Evolutionary conservation across 2,113 vertebrate species (phyloP), one percentile per base, ranked within the genome.

Genomic region (Thamnophis sirtalis): DNA sequence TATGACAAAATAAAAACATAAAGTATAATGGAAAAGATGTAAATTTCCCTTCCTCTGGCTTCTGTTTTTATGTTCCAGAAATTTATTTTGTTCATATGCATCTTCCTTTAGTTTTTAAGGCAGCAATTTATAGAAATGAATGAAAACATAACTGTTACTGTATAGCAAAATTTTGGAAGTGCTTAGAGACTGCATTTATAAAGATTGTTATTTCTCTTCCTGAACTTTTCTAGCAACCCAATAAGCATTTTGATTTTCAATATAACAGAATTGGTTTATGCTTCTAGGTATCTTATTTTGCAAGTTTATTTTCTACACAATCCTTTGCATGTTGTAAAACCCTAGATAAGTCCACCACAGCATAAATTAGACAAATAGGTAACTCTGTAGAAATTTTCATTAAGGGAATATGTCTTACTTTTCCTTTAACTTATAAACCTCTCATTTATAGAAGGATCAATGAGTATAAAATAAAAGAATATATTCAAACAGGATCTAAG

Each of bases 321-420:
- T 95, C 92, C 95, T 96, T 94, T 95, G 89, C 92, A 92, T 93
- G 55, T 95, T 96, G 95, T 93, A 91, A 90, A 90, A 92, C 92
- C 92, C 94, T 92, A 95, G 87, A 94, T 93, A 95, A 92, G 91
- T 24, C 92, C 95, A 97, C 96, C 96, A 95, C 68, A 93, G 96
- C 97, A 97, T 96, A 97, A 97, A 97, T 97, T 96, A 97, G 88
- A 89, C 93, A 96, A 95, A 96, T 95, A 97, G 95, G 94, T 94
- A 97, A 96, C 91, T 91, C 80, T 0, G 1, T 92, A 86, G 55
- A 97, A 95, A 84, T 95, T 92, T 96, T 97, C 93, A 96, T 96
- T 96, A 58, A 91, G 24, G 33, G 84, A 94, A 93, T 11, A 17
- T 95, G 88, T 92, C 90, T 89, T 95, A 96, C 56, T 96, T 91